A percentile compares a stretch with the other conserved stretches of the same genome.
These are phyloP conservation scores for Ceryle rudis DNA, from an alignment of 2,797 vertebrate genomes.

Conservation along the genomic window DNA sequence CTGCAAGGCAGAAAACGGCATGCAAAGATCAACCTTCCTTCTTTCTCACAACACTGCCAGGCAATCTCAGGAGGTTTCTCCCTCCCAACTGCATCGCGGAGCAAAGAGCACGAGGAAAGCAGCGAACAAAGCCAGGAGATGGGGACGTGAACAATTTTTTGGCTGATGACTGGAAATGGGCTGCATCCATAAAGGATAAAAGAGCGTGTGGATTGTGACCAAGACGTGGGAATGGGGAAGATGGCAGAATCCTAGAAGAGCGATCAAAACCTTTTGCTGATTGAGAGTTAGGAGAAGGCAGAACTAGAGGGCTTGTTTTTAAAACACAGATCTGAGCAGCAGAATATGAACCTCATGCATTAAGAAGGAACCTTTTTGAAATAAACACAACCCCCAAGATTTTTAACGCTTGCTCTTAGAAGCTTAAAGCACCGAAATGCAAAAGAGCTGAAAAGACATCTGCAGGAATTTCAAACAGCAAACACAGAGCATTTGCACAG, in stretches of 20 bases:
- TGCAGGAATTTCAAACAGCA: neutral
- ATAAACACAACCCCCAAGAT: neutral
- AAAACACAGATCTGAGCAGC: neutral
- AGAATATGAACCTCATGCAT: rapidly evolving
- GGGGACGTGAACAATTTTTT: neutral
- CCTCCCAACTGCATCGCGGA: neutral
- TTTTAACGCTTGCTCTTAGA: neutral
- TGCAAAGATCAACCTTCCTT: neutral
- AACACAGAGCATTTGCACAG: neutral
- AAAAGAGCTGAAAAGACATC: neutral
- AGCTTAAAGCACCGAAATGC: neutral
- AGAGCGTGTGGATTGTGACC: neutral
- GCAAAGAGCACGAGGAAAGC: neutral
- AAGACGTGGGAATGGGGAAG: neutral
- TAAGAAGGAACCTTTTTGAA: neutral
- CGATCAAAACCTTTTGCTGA: rapidly evolving
- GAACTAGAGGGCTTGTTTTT: neutral
- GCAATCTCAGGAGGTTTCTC: neutral
- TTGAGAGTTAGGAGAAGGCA: neutral
- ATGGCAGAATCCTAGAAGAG: neutral
- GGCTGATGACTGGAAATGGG: neutral
- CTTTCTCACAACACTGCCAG: neutral
- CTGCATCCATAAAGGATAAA: neutral
- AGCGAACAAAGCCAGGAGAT: neutral
- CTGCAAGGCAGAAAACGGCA: neutral